phyloP scores from a whole-genome alignment of 2,888 invertebrate species.

The Diarsia dahlii region DNA sequence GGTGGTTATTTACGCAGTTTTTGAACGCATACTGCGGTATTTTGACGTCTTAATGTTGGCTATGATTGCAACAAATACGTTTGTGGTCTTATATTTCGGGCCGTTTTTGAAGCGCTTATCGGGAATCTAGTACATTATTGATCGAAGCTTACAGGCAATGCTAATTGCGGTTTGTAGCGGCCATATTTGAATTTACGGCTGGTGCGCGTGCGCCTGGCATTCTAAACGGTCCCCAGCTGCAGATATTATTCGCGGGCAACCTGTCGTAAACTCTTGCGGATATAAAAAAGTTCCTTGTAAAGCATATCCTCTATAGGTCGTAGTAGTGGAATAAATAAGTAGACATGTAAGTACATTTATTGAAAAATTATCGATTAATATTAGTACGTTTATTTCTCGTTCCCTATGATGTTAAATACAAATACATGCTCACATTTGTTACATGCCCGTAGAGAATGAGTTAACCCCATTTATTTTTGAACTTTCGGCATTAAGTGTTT shows the following conservation, averaged over 20 bases:
- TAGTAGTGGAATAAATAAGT: conserved; percentile 6
- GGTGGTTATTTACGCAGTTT: no score
- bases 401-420: neutral
- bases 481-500: conserved; percentile 60
- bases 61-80: no score
- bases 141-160: conserved; percentile 77
- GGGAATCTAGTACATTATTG: no score
- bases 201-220: conserved; percentile 81
- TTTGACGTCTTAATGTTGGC: no score
- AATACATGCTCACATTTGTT: conserved; percentile 9
- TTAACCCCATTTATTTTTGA: conserved; percentile 48
- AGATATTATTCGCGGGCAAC: conserved; percentile 73
- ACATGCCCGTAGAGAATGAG: conserved; percentile 10
- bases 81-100: no score
- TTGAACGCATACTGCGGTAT: no score
- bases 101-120: no score
- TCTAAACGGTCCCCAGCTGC: conserved; percentile 79
- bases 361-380: neutral
- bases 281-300: conserved; percentile 68
- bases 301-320: neutral
- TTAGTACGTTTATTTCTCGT: neutral
- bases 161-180: conserved; percentile 87
- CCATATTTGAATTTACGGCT: conserved; percentile 85
- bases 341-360: neutral
- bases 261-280: conserved; percentile 71